Conservation (phyloP, 2,797 vertebrate genomes). For the Lepidocolaptes lacrymiger region DNA sequence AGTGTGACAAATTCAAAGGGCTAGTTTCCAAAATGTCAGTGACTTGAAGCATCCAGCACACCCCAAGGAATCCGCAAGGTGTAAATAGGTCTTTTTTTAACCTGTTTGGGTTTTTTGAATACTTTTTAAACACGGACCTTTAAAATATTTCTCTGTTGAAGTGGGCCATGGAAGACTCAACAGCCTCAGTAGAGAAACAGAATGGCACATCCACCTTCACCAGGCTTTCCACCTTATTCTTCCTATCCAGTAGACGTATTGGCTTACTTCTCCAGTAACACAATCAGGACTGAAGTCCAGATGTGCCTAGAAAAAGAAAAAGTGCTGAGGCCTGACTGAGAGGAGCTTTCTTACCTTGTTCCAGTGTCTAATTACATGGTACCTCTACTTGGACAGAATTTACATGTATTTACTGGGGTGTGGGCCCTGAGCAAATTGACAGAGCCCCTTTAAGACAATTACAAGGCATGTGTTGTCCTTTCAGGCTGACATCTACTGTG, state of each 20-base stretch:
- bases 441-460: not conserved
- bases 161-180: not conserved
- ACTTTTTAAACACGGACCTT: not conserved
- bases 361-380: not conserved
- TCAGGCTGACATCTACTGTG: not conserved
- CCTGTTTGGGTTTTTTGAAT: rapidly evolving
- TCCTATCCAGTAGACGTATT: not conserved
- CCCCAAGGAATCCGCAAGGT: not conserved
- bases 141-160: not conserved
- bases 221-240: not conserved
- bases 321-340: not conserved
- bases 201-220: not conserved
- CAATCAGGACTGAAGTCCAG: not conserved
- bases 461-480: not conserved
- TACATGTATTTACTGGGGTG: not conserved
- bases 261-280: not conserved
- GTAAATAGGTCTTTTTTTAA: not conserved
- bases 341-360: not conserved
- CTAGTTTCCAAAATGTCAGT: not conserved
- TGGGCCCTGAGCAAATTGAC: not conserved
- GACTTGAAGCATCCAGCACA: not conserved
- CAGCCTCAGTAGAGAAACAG: not conserved
- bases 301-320: not conserved
- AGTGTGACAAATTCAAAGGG: not conserved
- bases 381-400: not conserved